Percentiles rank a stretch among this genome's conserved stretches.
These are phyloP conservation scores for Melinaea menophilus DNA, from an alignment of 2,888 invertebrate genomes.

Conservation along the genomic window DNA sequence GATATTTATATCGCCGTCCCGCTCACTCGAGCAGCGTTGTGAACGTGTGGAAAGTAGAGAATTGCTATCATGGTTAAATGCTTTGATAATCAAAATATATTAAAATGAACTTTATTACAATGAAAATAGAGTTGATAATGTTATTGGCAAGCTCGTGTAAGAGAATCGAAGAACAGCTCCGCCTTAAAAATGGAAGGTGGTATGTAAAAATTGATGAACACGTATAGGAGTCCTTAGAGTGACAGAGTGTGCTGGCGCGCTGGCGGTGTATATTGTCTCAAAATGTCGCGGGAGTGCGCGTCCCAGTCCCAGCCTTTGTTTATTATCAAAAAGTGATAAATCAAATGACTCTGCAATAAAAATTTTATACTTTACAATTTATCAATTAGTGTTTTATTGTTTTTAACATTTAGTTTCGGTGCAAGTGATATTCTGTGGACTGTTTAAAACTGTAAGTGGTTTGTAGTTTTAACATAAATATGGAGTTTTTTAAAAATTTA, in stretches of 20 bases:
- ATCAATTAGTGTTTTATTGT: constrained; percentile 32
- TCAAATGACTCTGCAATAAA: constrained; percentile 73
- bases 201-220: constrained; percentile 79
- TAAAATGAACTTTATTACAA: constrained; percentile 28
- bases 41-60: constrained; percentile 59
- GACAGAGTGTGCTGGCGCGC: constrained; percentile 77
- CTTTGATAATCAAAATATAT: constrained; percentile 33
- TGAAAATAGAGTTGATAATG: constrained; percentile 30
- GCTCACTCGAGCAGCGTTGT: constrained; percentile 48
- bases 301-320: constrained; percentile 63
- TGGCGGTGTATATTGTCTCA: constrained; percentile 77
- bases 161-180: constrained; percentile 71
- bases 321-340: constrained; percentile 76
- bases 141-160: constrained; percentile 35
- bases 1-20: constrained; percentile 50
- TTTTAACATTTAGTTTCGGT: constrained; percentile 24
- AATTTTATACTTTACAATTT: constrained; percentile 41
- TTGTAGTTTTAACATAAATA: constrained; percentile 29
- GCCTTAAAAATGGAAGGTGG: constrained; percentile 79
- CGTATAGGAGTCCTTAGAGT: constrained; percentile 78
- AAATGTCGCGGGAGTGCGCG: constrained; percentile 72
- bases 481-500: constrained; percentile 13
- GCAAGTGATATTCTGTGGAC: constrained; percentile 35
- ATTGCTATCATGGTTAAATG: constrained; percentile 53
- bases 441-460: constrained; percentile 30